A percentile compares a stretch with the other conserved stretches of the same genome.
These are phyloP conservation scores for Petrophora chlorosata DNA, from an alignment of 2,888 invertebrate genomes.

Conservation along the genomic window DNA sequence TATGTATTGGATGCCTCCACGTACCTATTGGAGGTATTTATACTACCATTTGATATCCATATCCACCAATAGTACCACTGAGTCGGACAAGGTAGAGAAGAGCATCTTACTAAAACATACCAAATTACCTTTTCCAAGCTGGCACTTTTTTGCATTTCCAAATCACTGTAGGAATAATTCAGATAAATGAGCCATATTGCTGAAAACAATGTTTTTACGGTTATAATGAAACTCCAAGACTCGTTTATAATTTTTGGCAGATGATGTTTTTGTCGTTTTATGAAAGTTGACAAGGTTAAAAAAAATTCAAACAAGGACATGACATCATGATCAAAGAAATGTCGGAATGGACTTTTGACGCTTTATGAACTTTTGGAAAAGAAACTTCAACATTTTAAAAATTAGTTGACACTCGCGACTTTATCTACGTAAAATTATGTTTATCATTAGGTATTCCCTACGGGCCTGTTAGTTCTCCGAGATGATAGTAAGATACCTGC, in stretches of 20 bases:
- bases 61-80: too few species aligned
- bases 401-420: too few species aligned
- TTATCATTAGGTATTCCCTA: too few species aligned
- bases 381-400: too few species aligned
- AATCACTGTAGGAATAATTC: conserved; percentile 62
- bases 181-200: conserved; percentile 67
- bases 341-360: neutral
- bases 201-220: conserved; percentile 58
- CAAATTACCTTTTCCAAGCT: conserved; percentile 66
- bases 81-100: too few species aligned
- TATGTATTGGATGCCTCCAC: too few species aligned
- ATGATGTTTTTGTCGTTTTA: conserved; percentile 55
- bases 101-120: neutral
- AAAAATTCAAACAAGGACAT: conserved; percentile 58
- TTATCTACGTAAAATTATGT: too few species aligned
- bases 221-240: conserved; percentile 59
- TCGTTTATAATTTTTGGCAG: conserved; percentile 69
- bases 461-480: too few species aligned
- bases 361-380: too few species aligned
- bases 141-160: conserved; percentile 74
- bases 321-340: conserved; percentile 32
- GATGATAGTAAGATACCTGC: too few species aligned
- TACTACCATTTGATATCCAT: too few species aligned
- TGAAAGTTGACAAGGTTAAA: conserved; percentile 57
- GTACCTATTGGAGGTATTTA: too few species aligned